These are phyloP conservation scores for Rhyacichthys aspro DNA, from an alignment of 2,797 vertebrate genomes.

Conservation along the genomic window DNA sequence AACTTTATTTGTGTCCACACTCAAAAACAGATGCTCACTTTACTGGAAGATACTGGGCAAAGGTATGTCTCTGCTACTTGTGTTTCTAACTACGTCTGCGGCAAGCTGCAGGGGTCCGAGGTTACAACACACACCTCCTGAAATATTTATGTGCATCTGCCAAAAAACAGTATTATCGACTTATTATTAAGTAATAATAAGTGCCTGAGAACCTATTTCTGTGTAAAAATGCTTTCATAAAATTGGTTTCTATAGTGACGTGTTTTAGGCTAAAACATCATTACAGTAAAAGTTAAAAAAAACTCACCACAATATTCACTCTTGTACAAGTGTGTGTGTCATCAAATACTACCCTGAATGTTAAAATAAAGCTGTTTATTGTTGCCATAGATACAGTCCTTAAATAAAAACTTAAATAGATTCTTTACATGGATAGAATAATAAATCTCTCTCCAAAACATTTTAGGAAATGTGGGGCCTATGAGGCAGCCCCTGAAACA, in stretches of 20 bases:
- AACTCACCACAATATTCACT: background rate
- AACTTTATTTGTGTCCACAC: slow-evolving; percentile 35
- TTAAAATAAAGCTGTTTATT: background rate
- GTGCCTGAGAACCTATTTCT: too few relatives aligned
- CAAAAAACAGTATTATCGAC: background rate
- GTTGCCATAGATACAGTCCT: background rate
- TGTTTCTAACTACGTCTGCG: slow-evolving; percentile 8
- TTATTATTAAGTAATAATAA: background rate
- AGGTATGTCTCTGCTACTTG: slow-evolving; percentile 34
- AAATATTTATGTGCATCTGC: slow-evolving; percentile 32
- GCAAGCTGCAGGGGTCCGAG: slow-evolving; percentile 34
- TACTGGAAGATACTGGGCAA: slow-evolving; percentile 46
- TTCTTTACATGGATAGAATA: too few relatives aligned
- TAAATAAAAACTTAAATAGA: too few relatives aligned
- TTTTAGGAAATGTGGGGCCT: too few relatives aligned
- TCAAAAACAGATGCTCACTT: slow-evolving; percentile 55
- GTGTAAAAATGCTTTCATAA: too few relatives aligned
- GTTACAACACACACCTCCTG: slow-evolving; percentile 44
- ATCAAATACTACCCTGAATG: too few relatives aligned
- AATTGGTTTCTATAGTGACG: too few relatives aligned
- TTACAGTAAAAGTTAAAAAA: too few relatives aligned
- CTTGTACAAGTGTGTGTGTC: too few relatives aligned
- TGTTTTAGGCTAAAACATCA: too few relatives aligned
- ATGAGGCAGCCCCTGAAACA: too few relatives aligned
- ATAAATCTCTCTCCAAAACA: too few relatives aligned